Percentiles rank a stretch among this genome's conserved stretches.
Evolutionary conservation across 2,888 invertebrate genomes (phyloP).

Genomic region (Chaetoderma sp.): DNA sequence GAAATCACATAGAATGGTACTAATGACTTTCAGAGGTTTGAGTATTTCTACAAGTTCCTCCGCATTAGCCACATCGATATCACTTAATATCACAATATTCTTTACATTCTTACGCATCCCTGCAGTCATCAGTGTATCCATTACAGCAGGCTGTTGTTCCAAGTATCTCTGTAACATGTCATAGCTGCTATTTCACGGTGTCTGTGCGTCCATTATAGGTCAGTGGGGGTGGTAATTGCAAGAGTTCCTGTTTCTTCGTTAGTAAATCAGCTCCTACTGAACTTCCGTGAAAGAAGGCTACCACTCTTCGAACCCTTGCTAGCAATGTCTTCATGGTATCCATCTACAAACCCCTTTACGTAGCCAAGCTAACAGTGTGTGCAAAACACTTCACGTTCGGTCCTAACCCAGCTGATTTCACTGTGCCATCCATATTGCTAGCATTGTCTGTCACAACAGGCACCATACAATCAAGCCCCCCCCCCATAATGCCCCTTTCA

Average conservation of each 20-base stretch:
- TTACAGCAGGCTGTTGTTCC: conserved; percentile 27
- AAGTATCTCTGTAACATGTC: conserved; percentile 26
- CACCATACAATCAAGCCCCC: conserved; percentile 8
- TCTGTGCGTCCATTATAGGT: conserved; percentile 24
- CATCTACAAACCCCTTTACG: conserved; percentile 7
- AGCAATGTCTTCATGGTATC: conserved; percentile 7
- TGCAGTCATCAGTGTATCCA: conserved; percentile 15
- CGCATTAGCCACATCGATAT: conserved; percentile 13
- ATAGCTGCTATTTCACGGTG: conserved; percentile 23
- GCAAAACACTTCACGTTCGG: conserved; percentile 28
- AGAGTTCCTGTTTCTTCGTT: not conserved
- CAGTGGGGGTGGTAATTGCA: too few relatives aligned
- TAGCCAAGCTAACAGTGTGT: conserved; percentile 21
- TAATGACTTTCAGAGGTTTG: conserved; percentile 18
- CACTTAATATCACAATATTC: conserved; percentile 16
- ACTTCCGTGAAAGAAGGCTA: conserved; percentile 22
- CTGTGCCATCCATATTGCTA: conserved; percentile 21
- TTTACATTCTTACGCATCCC: conserved; percentile 12
- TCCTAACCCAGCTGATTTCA: conserved; percentile 7
- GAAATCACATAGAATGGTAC: conserved; percentile 20
- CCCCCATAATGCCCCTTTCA: conserved; percentile 24
- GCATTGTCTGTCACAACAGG: conserved; percentile 28
- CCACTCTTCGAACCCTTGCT: conserved; percentile 19
- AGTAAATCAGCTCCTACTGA: conserved; percentile 14
- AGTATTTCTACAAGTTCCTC: conserved; percentile 18